Evolutionary conservation across 2,888 invertebrate genomes (phyloP).

Genomic region (Drepana falcataria): DNA sequence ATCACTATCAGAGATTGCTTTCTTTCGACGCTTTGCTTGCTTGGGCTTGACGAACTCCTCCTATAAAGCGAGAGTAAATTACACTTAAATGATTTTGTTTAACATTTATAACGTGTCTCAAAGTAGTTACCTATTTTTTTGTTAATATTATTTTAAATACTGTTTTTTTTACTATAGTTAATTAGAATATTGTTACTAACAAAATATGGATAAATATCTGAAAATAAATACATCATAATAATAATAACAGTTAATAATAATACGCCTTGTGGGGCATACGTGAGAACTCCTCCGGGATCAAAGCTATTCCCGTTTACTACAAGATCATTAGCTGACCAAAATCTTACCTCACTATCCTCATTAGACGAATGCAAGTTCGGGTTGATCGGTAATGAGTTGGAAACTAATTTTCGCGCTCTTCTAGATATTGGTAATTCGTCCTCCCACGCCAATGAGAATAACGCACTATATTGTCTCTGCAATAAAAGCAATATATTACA

Average conservation of each 20-base stretch:
- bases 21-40: constrained; percentile 94
- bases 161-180: no score
- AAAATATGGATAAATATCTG: no score
- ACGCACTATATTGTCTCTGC: constrained; percentile 91
- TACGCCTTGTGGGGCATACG: no score
- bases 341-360: constrained; percentile 86
- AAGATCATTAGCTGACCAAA: no score
- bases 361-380: constrained; percentile 82
- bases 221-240: no score
- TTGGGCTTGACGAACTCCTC: constrained; percentile 95
- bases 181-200: no score
- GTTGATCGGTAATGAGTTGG: constrained; percentile 77
- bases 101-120: no score
- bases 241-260: no score
- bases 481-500: constrained; percentile 23
- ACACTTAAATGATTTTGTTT: no score
- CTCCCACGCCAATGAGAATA: constrained; percentile 93
- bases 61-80: constrained; percentile 38
- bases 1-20: constrained; percentile 95
- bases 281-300: no score
- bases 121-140: no score
- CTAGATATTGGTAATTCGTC: constrained; percentile 86
- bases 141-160: no score
- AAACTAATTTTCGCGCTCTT: constrained; percentile 80
- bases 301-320: constrained; percentile 26